A percentile compares a stretch with the other conserved stretches of the same genome.
Evolutionary conservation across 2,888 invertebrate genomes (phyloP).

Genomic region (Phengaris arion): DNA sequence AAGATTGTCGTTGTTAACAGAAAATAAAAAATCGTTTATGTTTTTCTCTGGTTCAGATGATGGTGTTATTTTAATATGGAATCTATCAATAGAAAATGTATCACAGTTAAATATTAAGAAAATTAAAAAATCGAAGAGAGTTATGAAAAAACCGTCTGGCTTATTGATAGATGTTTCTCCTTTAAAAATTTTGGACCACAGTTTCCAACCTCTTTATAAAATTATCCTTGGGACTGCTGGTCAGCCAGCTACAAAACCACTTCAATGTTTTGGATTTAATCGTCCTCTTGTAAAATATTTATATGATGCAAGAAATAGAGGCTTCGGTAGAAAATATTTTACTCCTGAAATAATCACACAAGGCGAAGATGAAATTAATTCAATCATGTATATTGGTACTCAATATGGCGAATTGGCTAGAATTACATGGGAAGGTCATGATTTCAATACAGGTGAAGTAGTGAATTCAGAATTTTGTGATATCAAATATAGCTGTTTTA

Average conservation of each 20-base stretch:
- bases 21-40: constrained; percentile 72
- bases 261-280: constrained; percentile 69
- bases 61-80: constrained; percentile 85
- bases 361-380: constrained; percentile 54
- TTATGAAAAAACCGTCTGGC: constrained; percentile 77
- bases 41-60: constrained; percentile 84
- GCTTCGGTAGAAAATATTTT: constrained; percentile 67
- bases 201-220: constrained; percentile 82
- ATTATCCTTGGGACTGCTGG: constrained; percentile 70
- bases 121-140: constrained; percentile 67
- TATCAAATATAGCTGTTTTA: constrained; percentile 66
- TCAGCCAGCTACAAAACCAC: constrained; percentile 57
- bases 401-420: constrained; percentile 68
- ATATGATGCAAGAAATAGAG: constrained; percentile 53
- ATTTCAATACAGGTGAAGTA: constrained; percentile 80
- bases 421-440: constrained; percentile 84
- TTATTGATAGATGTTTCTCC: constrained; percentile 81
- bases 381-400: constrained; percentile 60
- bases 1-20: constrained; percentile 55
- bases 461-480: constrained; percentile 80
- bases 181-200: constrained; percentile 79
- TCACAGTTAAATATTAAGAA: constrained; percentile 57
- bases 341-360: constrained; percentile 55
- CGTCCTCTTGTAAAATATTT: constrained; percentile 57
- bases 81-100: constrained; percentile 78